A percentile compares a stretch with the other conserved stretches of the same genome.
These are phyloP conservation scores for Prionailurus viverrinus DNA, from an alignment of 2,113 vertebrate species.

Conservation along the genomic window DNA sequence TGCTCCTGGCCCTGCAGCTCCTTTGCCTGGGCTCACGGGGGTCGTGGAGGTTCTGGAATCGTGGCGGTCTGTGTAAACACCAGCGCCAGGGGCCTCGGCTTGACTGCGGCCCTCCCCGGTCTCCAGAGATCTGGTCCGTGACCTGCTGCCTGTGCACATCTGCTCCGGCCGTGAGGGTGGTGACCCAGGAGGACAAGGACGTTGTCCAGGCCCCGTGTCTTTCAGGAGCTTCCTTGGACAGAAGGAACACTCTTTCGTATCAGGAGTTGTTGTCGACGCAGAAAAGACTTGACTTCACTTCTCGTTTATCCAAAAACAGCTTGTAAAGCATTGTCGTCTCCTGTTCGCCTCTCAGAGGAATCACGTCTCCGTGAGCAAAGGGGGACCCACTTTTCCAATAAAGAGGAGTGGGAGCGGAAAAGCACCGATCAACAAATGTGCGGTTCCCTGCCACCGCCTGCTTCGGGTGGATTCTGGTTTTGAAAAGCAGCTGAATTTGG, in stretches of 20 bases:
- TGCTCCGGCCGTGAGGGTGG: background rate
- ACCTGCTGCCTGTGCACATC: background rate
- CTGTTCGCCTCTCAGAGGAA: background rate
- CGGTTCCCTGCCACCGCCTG: background rate
- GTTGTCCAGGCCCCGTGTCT: background rate
- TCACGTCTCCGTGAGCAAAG: background rate
- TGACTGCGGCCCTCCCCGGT: background rate
- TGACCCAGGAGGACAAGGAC: background rate
- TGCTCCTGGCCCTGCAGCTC: background rate
- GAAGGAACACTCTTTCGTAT: background rate
- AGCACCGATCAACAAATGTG: background rate
- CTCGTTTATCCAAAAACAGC: background rate
- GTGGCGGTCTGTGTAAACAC: rapidly evolving
- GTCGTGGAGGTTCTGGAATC: background rate
- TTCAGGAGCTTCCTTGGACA: background rate
- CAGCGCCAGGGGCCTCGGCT: background rate
- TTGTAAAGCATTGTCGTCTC: background rate
- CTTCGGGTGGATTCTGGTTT: rapidly evolving
- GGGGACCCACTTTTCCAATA: background rate
- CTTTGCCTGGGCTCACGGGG: background rate
- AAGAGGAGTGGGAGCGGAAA: background rate
- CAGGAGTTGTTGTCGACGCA: background rate
- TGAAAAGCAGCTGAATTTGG: background rate
- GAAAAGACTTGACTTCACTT: background rate
- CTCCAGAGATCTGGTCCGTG: no score